Conservation (phyloP, 2,888 invertebrate genomes). For the Ceratothoa steindachneri region DNA sequence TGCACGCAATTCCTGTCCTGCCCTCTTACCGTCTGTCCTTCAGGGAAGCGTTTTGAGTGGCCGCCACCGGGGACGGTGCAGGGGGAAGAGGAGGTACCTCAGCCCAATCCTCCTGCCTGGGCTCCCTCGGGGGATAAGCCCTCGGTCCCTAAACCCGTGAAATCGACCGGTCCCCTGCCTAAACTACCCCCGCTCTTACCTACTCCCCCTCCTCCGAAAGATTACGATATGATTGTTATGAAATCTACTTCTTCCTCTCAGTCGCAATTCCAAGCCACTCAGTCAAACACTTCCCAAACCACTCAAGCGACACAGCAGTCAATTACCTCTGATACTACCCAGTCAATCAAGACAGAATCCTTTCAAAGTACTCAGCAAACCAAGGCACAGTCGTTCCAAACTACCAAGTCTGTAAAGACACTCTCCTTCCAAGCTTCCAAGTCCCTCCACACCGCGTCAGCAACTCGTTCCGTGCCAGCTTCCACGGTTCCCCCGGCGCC, state of each 20-base stretch:
- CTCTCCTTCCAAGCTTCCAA: conserved; percentile 30
- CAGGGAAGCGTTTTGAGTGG: conserved; percentile 35
- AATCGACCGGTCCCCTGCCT: conserved; percentile 32
- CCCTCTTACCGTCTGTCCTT: not conserved
- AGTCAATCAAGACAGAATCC: conserved; percentile 1
- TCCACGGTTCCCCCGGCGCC: not conserved
- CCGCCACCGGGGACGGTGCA: conserved; percentile 38
- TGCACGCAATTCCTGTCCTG: not conserved
- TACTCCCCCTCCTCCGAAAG: conserved; percentile 46
- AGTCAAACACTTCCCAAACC: not conserved
- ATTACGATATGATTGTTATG: conserved; percentile 42
- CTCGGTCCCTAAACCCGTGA: conserved; percentile 32
- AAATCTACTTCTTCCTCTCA: not conserved
- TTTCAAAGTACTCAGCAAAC: too few relatives aligned
- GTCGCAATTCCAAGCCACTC: not conserved
- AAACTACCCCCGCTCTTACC: conserved; percentile 40
- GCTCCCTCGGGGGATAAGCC: conserved; percentile 36
- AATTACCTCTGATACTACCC: conserved; percentile 3
- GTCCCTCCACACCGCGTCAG: conserved; percentile 12
- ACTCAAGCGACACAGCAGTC: not conserved
- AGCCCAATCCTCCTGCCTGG: conserved; percentile 38
- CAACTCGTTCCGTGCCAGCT: conserved; percentile 19
- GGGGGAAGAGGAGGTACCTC: conserved; percentile 36
- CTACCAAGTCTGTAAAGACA: too few relatives aligned
- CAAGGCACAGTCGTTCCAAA: too few relatives aligned